phyloP scores from a whole-genome alignment of 1,140 invertebrate genomes.

The Rhopalosiphum maidis region DNA sequence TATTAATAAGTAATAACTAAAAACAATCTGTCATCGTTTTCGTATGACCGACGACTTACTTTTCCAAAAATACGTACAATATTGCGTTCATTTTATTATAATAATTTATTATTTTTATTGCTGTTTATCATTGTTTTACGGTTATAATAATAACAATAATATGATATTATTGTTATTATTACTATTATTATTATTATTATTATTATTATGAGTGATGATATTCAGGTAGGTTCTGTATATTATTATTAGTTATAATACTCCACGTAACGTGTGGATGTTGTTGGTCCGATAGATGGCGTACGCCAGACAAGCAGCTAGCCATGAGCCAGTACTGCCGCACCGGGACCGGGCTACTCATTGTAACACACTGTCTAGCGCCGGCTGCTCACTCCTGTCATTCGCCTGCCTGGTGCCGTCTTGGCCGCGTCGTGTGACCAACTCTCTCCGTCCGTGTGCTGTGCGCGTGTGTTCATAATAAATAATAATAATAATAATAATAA shows the following conservation, averaged over 20 bases:
- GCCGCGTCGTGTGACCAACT: background rate
- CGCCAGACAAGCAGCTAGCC: too few species aligned
- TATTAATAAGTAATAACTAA: too few species aligned
- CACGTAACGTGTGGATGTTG: too few species aligned
- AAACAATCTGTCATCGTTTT: too few species aligned
- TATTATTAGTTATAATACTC: too few species aligned
- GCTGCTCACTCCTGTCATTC: conserved; percentile 24
- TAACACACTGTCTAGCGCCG: background rate
- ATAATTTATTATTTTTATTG: background rate
- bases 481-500: background rate
- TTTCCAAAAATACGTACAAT: background rate
- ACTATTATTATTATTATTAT: too few species aligned
- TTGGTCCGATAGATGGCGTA: background rate
- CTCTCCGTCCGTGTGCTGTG: conserved; percentile 11
- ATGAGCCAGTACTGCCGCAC: background rate
- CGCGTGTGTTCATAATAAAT: background rate
- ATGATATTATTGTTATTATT: background rate
- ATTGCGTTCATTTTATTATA: background rate
- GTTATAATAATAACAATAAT: background rate
- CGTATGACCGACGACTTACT: too few species aligned
- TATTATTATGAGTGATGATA: too few species aligned
- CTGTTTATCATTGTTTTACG: background rate
- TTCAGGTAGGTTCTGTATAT: too few species aligned
- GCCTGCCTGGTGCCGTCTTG: conserved; percentile 26
- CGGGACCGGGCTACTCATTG: too few species aligned